A percentile compares a stretch with the other conserved stretches of the same genome.
phyloP scores from a whole-genome alignment of 2,797 vertebrate genomes.

The Hemitrygon akajei region DNA sequence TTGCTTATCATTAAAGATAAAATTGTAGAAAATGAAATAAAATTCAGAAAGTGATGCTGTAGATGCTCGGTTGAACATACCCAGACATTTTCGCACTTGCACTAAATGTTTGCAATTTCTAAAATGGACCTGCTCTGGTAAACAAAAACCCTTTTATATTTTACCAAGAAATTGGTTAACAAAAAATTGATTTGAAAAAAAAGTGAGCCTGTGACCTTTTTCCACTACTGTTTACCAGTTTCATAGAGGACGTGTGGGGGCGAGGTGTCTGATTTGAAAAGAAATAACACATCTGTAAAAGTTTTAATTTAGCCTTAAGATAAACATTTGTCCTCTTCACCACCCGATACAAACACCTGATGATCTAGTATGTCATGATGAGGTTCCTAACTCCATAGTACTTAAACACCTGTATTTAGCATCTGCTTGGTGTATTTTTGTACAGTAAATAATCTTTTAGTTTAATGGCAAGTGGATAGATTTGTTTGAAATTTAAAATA shows the following conservation, averaged over 20 bases:
- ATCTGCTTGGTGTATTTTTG: not conserved
- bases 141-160: not conserved
- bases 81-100: not conserved
- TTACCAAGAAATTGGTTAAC: not conserved
- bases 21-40: not conserved
- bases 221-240: not conserved
- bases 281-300: not conserved
- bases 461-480: not conserved
- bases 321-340: not conserved
- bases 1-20: not conserved
- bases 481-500: not conserved
- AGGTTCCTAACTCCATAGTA: not conserved
- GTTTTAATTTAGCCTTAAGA: not conserved
- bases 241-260: conserved; percentile 14
- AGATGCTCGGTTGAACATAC: not conserved
- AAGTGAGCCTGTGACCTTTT: not conserved
- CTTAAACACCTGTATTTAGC: not conserved
- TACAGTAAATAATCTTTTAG: not conserved
- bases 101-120: not conserved
- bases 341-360: not conserved
- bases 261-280: not conserved
- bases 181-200: not conserved
- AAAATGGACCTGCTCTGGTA: not conserved
- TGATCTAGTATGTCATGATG: not conserved
- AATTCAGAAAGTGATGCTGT: not conserved